Evolutionary conservation across 2,888 invertebrate species (phyloP), one percentile per base, ranked within the genome.

Genomic region (Macrostomum cliftonense): DNA sequence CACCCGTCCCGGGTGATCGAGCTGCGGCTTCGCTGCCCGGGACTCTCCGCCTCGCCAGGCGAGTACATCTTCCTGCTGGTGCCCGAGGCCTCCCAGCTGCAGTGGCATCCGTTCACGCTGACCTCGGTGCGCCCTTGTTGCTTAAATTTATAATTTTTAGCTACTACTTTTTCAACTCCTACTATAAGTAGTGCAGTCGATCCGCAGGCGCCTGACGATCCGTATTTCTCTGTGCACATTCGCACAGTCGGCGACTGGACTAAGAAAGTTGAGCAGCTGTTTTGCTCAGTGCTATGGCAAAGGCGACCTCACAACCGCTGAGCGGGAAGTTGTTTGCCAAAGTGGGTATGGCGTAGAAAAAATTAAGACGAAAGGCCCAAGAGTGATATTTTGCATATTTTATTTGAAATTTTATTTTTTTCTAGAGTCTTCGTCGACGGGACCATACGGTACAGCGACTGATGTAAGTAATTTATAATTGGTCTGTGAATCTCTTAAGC

Each of bases 91-190:
- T 65, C 68, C 1, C 50, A 52, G 9, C 52, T 68, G 7, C 67
- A 70, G 56, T 70, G 70, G 70, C 70, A 70, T 57, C 70, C 70
- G 1, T 70, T 70, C 53, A 70, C 70, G 5, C 59, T 70, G 1
- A 70, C 70, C 12, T 68, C 67, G 12, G 66, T 67, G 58, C 57
- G 63, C 28, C 9, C 28, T 28, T 28, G 28, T 7, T 28, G 9
- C 28, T 28, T 9, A 28, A 28, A 9, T 28, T 28, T 28, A 7
- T 28, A 4, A 4, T 7, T 28, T 28, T 28, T n/a, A n/a, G n/a
- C n/a, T n/a, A n/a, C n/a, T n/a, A n/a, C n/a, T 28, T 28, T 28
- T 28, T 7, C 9, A 7, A 28, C 28, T 28, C 5, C 28, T 9
- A 28, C 4, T 28, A 7, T 28, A 4, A 28, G 28, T 28, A 28